Evolutionary conservation across 1,140 invertebrate species (phyloP).

Genomic region (Eurosta solidaginis): DNA sequence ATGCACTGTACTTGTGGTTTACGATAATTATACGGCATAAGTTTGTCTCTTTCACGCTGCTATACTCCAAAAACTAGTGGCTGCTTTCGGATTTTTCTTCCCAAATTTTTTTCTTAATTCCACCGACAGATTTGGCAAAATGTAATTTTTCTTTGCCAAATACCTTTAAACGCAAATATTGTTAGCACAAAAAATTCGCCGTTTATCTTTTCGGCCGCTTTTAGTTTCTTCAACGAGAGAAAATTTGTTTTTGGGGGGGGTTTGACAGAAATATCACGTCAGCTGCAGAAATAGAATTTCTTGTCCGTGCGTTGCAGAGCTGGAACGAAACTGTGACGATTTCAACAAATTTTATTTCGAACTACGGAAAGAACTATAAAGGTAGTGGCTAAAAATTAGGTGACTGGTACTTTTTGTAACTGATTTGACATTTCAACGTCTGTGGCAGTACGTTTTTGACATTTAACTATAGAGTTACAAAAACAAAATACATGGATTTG

Average conservation of each 20-base stretch:
- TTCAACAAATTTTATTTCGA: slow-evolving; percentile 13
- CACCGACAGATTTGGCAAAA: not conserved
- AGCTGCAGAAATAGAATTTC: slow-evolving; percentile 34
- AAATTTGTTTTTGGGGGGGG: slow-evolving; percentile 31
- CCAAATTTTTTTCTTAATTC: not conserved
- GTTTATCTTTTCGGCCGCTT: not conserved
- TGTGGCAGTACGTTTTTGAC: too few relatives aligned
- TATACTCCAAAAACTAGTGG: not conserved
- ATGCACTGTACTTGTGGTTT: slow-evolving; percentile 6
- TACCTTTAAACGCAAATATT: not conserved
- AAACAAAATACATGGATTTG: too few relatives aligned
- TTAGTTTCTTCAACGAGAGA: slow-evolving; percentile 29
- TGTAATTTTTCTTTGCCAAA: not conserved
- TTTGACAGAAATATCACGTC: slow-evolving; percentile 35
- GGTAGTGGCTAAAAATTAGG: too few relatives aligned
- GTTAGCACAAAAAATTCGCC: not conserved
- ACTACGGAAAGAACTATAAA: not conserved
- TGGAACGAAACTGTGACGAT: slow-evolving; percentile 33
- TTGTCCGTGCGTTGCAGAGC: slow-evolving; percentile 18
- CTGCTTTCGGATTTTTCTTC: not conserved
- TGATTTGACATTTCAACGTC: too few relatives aligned
- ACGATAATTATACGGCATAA: not conserved
- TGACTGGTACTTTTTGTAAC: too few relatives aligned
- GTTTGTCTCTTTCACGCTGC: slow-evolving; percentile 1
- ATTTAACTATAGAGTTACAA: too few relatives aligned